phyloP scores from a whole-genome alignment of 2,888 invertebrate genomes.

The Eristalis tenax region DNA sequence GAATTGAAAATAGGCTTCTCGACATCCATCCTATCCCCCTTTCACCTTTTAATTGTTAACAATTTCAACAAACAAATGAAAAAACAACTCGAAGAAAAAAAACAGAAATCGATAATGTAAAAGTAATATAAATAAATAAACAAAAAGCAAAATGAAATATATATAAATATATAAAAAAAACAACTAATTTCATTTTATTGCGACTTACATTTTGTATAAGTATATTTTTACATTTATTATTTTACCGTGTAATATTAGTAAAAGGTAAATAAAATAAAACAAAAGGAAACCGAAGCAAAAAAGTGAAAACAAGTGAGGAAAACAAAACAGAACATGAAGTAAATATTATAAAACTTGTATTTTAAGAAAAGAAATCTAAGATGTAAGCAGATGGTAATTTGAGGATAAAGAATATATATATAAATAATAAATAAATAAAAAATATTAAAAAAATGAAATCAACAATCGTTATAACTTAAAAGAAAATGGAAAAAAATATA shows the following conservation, averaged over 20 bases:
- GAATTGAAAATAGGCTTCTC: slow-evolving; percentile 6
- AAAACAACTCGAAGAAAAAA: slow-evolving; percentile 20
- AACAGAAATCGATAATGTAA: slow-evolving; percentile 28
- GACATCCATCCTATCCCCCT: not conserved
- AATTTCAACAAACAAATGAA: slow-evolving; percentile 16
- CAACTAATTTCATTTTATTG: slow-evolving; percentile 56
- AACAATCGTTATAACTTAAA: slow-evolving; percentile 68
- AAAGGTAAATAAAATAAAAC: slow-evolving; percentile 20
- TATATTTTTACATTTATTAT: slow-evolving; percentile 72
- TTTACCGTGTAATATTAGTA: slow-evolving; percentile 69
- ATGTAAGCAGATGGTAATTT: slow-evolving; percentile 66
- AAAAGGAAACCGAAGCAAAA: slow-evolving; percentile 10
- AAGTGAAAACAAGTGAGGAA: not conserved
- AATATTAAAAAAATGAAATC: slow-evolving; percentile 51
- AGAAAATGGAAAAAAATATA: slow-evolving; percentile 19
- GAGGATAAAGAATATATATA: slow-evolving; percentile 63
- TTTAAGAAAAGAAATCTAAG: slow-evolving; percentile 61
- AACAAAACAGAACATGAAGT: slow-evolving; percentile 13
- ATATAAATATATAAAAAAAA: slow-evolving; percentile 3
- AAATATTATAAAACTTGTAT: slow-evolving; percentile 61
- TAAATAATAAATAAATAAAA: slow-evolving; percentile 59
- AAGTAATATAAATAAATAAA: slow-evolving; percentile 5
- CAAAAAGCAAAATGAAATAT: slow-evolving; percentile 9
- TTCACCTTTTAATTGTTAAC: not conserved
- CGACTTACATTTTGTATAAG: slow-evolving; percentile 68